phyloP scores from a whole-genome alignment of 2,797 vertebrate species.

The Lindbergichthys nudifrons region DNA sequence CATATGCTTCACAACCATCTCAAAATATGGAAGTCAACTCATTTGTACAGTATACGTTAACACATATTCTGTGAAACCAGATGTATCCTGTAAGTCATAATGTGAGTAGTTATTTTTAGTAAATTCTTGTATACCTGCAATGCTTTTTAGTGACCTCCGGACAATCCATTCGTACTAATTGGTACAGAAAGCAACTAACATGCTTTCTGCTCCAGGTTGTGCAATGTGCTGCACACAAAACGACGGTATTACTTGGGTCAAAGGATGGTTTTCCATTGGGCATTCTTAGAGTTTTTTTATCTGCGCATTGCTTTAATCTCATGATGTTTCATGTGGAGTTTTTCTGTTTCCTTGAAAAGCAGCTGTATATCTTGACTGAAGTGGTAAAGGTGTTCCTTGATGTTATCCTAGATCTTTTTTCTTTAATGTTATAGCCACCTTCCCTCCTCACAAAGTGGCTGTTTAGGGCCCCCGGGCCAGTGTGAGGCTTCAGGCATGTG shows the following conservation, averaged over 20 bases:
- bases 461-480: slow-evolving; percentile 16
- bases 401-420: background rate
- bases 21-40: background rate
- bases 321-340: slow-evolving; percentile 6
- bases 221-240: background rate
- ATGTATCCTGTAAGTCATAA: background rate
- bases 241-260: background rate
- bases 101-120: background rate
- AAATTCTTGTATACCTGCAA: background rate
- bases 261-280: background rate
- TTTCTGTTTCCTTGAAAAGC: slow-evolving; percentile 11
- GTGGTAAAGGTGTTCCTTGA: background rate
- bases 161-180: background rate
- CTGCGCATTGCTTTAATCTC: no score
- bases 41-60: background rate
- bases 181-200: background rate
- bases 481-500: slow-evolving; percentile 35
- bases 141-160: background rate
- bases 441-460: slow-evolving; percentile 15
- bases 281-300: no score
- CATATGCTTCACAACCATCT: background rate
- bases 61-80: background rate
- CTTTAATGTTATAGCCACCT: slow-evolving; percentile 16
- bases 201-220: background rate
- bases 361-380: slow-evolving; percentile 6